Base-by-base conservation (phyloP, 2,113 vertebrate species). In the Oreocharis arfaki region DNA sequence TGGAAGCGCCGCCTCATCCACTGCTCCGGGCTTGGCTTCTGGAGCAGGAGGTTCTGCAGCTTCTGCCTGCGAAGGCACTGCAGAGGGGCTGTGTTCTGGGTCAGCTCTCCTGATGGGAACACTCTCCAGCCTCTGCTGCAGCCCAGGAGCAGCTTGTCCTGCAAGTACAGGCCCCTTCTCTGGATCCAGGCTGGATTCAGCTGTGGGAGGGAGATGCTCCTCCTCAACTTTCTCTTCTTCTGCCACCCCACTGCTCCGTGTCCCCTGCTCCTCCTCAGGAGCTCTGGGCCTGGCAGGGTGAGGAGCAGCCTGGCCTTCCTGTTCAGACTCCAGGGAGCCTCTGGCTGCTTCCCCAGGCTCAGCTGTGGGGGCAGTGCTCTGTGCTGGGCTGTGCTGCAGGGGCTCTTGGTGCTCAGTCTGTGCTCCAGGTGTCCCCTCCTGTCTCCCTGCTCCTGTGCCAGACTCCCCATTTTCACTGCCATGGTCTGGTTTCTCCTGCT, bases 391-490 rank as follows among this genome's bases (percentile, higher is more conserved):
- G 5, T n/a, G 74, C 74, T 77, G 59, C 50, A 52, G 1, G 5
- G 77, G 28, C 26, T 47, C 63, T 19, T 13, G 8, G 0, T 56
- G 87, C 7, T 42, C 76, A 55, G 49, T 23, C n/a, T 87, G 27
- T 19, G 49, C 64, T 56, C 8, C 82, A 53, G 21, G 44, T 2
- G 77, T 67, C 6, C 21, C 56, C 49, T 86, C 74, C 32, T 15
- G 87, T 19, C 22, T 59, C 9, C 1, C 49, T 59, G 30, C 64
- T 89, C 85, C 94, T 64, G 89, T 74, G 71, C 42, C 94, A 23
- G 94, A 64, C 11, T 93, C 93, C 28, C 97, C 97, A 30, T 97
- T 98, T 27, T 96, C 76, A 2, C 97, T 94, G 81, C 95, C 95
- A 27, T 22, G 80, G 9, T 52, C 94, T 33, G 42, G 49, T 27